A percentile compares a stretch with the other conserved stretches of the same genome.
Evolutionary conservation across 1,140 invertebrate species (phyloP).

Genomic region (fruit fly (Drosophila melanogaster)): DNA sequence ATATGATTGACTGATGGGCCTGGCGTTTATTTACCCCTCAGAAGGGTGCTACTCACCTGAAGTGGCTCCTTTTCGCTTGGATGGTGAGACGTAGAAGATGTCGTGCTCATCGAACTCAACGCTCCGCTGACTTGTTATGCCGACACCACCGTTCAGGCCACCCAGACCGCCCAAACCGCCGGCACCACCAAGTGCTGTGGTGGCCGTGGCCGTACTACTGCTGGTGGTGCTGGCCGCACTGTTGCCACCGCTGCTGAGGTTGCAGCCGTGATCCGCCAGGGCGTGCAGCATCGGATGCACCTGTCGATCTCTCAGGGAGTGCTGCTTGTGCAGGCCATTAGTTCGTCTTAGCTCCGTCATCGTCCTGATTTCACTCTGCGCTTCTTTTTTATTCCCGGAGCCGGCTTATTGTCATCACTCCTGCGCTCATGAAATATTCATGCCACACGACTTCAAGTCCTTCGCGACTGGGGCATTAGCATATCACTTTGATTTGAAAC

Average conservation of each 20-base stretch:
- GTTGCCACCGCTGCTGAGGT: slow-evolving; percentile 71
- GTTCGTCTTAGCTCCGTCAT: slow-evolving; percentile 68
- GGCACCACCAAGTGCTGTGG: slow-evolving; percentile 50
- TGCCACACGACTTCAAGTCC: slow-evolving; percentile 24
- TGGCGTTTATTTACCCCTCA: background rate
- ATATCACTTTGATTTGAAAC: slow-evolving; percentile 71
- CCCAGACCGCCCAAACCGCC: too few species aligned
- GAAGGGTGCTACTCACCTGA: slow-evolving; percentile 2
- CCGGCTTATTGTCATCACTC: slow-evolving; percentile 73
- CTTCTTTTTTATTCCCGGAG: slow-evolving; percentile 22
- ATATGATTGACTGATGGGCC: background rate
- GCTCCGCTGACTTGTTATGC: slow-evolving; percentile 28
- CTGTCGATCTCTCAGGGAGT: slow-evolving; percentile 54
- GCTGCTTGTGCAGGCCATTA: slow-evolving; percentile 68
- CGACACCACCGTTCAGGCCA: slow-evolving; percentile 1
- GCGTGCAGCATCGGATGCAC: slow-evolving; percentile 61
- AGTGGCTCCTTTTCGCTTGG: slow-evolving; percentile 72
- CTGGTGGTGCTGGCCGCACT: slow-evolving; percentile 72
- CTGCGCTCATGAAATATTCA: slow-evolving; percentile 74
- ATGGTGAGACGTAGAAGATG: slow-evolving; percentile 79
- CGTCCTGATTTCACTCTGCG: slow-evolving; percentile 8
- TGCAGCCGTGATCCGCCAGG: slow-evolving; percentile 68
- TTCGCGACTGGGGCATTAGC: slow-evolving; percentile 57
- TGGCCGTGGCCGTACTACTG: slow-evolving; percentile 75
- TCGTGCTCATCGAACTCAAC: slow-evolving; percentile 80